Conservation (phyloP, 2,888 invertebrate species). For the Phrixothrix hirtus region DNA sequence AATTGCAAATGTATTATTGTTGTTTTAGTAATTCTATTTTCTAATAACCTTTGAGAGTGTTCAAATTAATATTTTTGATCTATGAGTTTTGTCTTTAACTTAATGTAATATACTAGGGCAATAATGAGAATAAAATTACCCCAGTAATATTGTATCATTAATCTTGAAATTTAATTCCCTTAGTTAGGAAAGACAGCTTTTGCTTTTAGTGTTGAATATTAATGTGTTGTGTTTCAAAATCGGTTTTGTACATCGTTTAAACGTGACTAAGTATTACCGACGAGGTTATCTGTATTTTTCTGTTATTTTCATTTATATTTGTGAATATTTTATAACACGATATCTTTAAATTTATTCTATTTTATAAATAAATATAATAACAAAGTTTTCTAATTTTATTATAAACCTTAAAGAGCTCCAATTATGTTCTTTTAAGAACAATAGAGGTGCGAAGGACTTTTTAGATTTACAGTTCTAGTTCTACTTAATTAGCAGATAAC, state of each 20-base stretch:
- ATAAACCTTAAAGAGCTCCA: too few relatives aligned
- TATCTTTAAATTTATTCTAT: background rate
- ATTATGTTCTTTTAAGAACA: too few relatives aligned
- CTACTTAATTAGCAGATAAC: background rate
- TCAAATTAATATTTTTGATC: too few relatives aligned
- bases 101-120: background rate
- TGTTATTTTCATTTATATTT: too few relatives aligned
- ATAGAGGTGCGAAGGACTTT: too few relatives aligned
- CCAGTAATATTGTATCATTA: background rate
- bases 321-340: background rate
- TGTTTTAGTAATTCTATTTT: too few relatives aligned
- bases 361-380: background rate
- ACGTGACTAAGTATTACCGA: too few relatives aligned
- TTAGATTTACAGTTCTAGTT: too few relatives aligned
- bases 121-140: slow-evolving; percentile 3
- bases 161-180: slow-evolving; percentile 1
- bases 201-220: slow-evolving; percentile 1
- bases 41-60: too few relatives aligned
- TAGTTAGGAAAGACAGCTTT: background rate
- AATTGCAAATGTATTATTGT: too few relatives aligned
- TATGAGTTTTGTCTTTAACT: slow-evolving; percentile 1
- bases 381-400: background rate
- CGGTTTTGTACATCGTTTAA: background rate
- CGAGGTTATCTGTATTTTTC: too few relatives aligned
- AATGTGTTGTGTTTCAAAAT: background rate